phyloP scores from a whole-genome alignment of 1,140 invertebrate genomes.

The Rhynchophorus ferrugineus region DNA sequence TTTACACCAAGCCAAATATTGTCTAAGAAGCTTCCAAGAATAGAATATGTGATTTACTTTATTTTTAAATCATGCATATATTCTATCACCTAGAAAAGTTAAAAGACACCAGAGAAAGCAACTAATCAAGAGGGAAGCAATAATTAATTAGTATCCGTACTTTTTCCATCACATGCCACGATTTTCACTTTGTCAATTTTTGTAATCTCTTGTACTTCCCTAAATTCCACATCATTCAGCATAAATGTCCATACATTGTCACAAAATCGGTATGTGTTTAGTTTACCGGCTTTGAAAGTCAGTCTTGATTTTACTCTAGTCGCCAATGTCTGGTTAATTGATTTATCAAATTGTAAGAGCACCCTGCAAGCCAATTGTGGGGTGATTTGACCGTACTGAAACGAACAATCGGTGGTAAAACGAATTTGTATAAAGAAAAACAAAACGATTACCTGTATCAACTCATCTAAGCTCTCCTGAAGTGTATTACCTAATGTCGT shows the following conservation, averaged over 20 bases:
- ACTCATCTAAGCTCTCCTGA: constrained; percentile 91
- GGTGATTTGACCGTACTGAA: constrained; percentile 92
- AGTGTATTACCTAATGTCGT: constrained; percentile 95
- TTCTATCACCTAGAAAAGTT: background rate
- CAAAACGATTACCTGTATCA: constrained; percentile 61
- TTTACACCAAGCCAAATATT: too few species aligned
- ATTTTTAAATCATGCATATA: background rate
- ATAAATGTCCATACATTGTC: constrained; percentile 99
- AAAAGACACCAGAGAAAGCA: too few species aligned
- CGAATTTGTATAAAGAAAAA: background rate
- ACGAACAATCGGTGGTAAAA: constrained; percentile 34
- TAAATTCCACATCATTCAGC: constrained; percentile 95
- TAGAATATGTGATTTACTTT: too few species aligned
- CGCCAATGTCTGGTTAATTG: constrained; percentile 91
- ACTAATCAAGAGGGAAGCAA: too few species aligned
- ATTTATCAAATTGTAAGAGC: constrained; percentile 92
- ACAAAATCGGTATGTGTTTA: constrained; percentile 98
- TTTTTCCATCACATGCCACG: constrained; percentile 98
- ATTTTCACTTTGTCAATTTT: constrained; percentile 98
- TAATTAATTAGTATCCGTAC: constrained; percentile 45
- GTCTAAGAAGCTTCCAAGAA: too few species aligned
- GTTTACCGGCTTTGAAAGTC: constrained; percentile 92
- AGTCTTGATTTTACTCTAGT: constrained; percentile 85
- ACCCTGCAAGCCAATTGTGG: constrained; percentile 87
- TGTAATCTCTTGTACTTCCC: constrained; percentile 90